Evolutionary conservation across 1,140 invertebrate genomes (phyloP).

Genomic region (Solen grandis): DNA sequence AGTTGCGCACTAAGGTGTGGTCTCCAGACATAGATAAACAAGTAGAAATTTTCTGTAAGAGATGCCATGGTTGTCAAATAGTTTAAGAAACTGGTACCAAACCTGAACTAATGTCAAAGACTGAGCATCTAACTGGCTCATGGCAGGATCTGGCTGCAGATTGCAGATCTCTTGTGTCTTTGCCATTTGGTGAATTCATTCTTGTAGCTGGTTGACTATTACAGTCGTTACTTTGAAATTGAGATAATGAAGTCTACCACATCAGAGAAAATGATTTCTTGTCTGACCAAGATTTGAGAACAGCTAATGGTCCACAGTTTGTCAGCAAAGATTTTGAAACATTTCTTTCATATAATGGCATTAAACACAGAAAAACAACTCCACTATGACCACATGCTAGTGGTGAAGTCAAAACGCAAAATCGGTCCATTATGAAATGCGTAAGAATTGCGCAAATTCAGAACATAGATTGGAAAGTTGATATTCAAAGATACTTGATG

Average conservation of each 20-base stretch:
- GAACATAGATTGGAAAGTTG: conserved; percentile 50
- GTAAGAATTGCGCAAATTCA: conserved; percentile 52
- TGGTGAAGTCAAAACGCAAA: conserved; percentile 60
- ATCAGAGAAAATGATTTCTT: conserved; percentile 33
- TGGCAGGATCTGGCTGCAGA: conserved; percentile 62
- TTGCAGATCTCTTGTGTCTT: conserved; percentile 43
- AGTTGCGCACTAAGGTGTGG: conserved; percentile 59
- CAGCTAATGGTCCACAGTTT: conserved; percentile 51
- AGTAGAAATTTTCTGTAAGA: conserved; percentile 37
- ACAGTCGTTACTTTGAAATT: conserved; percentile 53
- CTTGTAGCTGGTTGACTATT: conserved; percentile 61
- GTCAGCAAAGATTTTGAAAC: not conserved
- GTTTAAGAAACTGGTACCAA: not conserved
- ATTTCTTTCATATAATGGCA: conserved; percentile 37
- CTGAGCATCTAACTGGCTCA: conserved; percentile 35
- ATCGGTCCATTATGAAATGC: conserved; percentile 53
- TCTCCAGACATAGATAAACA: conserved; percentile 62
- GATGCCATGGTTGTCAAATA: conserved; percentile 57
- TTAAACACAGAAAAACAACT: conserved; percentile 37
- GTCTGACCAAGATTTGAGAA: conserved; percentile 45
- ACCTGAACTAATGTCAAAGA: conserved; percentile 41
- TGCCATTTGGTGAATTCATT: conserved; percentile 50
- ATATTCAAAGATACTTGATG: conserved; percentile 56
- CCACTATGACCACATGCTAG: conserved; percentile 58
- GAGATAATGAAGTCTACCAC: conserved; percentile 35